Percentiles rank a stretch among this genome's conserved stretches.
phyloP scores from a whole-genome alignment of 2,113 vertebrate species.

The Oryctolagus cuniculus region mOryCun1.1 NC_091435.1:92774001-92774500 shows the following conservation, averaged over 20 bases:
- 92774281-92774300: background rate
- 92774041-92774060: background rate
- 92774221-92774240: background rate
- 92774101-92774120: background rate
- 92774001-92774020: background rate
- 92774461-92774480: too few species aligned
- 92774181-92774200: background rate
- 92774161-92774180: background rate
- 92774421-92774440: too few species aligned
- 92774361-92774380: too few species aligned
- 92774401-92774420: too few species aligned
- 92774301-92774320: too few species aligned
- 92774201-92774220: background rate
- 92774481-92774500: too few species aligned
- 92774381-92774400: too few species aligned
- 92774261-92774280: background rate
- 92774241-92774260: background rate
- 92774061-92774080: constrained; percentile 1
- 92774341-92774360: too few species aligned
- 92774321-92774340: too few species aligned
- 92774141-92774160: constrained; percentile 14
- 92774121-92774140: background rate
- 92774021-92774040: background rate
- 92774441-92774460: too few species aligned
- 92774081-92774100: background rate